phyloP scores from a whole-genome alignment of 2,797 vertebrate species.

The Mormyrops boulengeri region DNA sequence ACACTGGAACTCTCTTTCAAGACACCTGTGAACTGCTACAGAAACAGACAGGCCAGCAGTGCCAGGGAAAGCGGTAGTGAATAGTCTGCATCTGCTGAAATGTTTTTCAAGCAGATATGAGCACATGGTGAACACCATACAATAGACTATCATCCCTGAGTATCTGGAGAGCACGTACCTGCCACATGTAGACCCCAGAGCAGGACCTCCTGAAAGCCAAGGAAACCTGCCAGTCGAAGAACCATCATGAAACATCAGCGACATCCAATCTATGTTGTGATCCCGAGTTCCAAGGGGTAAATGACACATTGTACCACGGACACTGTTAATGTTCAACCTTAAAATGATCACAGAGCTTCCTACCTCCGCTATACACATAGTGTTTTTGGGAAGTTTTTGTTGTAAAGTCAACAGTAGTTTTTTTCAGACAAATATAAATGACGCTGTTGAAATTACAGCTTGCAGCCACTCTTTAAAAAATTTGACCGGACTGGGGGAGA shows the following conservation, averaged over 20 bases:
- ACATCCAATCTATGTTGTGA: not conserved
- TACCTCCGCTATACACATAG: not conserved
- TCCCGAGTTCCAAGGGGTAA: not conserved
- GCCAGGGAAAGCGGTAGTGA: not conserved
- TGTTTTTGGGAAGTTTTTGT: not conserved
- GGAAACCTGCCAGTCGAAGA: not conserved
- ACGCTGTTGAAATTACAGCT: not conserved
- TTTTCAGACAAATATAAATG: not conserved
- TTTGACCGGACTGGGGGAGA: not conserved
- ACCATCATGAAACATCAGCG: not conserved
- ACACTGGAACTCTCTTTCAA: conserved; percentile 38
- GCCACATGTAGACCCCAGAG: not conserved
- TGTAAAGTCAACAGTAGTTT: not conserved
- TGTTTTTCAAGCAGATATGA: not conserved
- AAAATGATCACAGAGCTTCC: not conserved
- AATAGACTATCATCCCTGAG: not conserved
- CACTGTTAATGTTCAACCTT: not conserved
- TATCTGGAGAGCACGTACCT: not conserved
- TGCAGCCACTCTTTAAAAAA: not conserved
- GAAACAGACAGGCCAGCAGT: not conserved
- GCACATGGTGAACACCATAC: not conserved
- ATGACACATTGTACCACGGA: not conserved
- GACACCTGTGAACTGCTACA: conserved; percentile 17
- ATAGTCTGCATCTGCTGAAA: not conserved
- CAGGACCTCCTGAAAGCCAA: not conserved